These are phyloP conservation scores for Triplophysa rosa DNA, from an alignment of 2,113 vertebrate species.

Conservation along the genomic window DNA sequence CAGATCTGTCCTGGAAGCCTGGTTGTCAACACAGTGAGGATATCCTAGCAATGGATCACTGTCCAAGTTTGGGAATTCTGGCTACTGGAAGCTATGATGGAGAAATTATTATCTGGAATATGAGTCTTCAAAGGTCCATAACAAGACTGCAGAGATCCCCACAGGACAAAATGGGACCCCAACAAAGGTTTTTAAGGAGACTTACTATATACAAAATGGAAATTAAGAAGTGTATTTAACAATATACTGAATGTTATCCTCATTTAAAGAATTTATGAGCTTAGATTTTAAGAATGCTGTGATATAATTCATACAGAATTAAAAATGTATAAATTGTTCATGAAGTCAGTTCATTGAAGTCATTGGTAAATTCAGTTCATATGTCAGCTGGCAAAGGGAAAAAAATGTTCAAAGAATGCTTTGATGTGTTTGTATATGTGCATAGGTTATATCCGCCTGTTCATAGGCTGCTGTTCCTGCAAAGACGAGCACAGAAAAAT, in stretches of 20 bases:
- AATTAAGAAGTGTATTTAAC: too few relatives aligned
- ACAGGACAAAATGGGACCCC: neutral
- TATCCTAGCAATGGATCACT: constrained; percentile 56
- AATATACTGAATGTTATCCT: too few relatives aligned
- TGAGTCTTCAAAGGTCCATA: constrained; percentile 55
- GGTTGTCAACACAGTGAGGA: constrained; percentile 51
- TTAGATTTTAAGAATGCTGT: too few relatives aligned
- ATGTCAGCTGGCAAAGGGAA: neutral
- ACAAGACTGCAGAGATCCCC: constrained; percentile 41
- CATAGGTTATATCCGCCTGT: constrained; percentile 52
- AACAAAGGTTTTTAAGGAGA: neutral
- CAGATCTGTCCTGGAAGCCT: constrained; percentile 61
- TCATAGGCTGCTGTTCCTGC: constrained; percentile 63
- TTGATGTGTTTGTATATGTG: neutral
- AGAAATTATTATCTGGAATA: constrained; percentile 63
- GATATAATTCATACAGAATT: neutral
- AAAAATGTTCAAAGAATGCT: neutral
- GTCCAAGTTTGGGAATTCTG: constrained; percentile 56
- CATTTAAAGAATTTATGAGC: neutral
- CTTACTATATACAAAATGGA: neutral
- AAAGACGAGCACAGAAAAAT: constrained; percentile 46
- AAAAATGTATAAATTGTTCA: neutral
- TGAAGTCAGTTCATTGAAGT: too few relatives aligned
- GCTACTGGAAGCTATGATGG: constrained; percentile 64
- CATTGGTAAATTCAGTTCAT: neutral